A percentile compares a stretch with the other conserved stretches of the same genome.
These are phyloP conservation scores for Emys orbicularis DNA, from an alignment of 2,797 vertebrate genomes.

Conservation along the genomic window DNA sequence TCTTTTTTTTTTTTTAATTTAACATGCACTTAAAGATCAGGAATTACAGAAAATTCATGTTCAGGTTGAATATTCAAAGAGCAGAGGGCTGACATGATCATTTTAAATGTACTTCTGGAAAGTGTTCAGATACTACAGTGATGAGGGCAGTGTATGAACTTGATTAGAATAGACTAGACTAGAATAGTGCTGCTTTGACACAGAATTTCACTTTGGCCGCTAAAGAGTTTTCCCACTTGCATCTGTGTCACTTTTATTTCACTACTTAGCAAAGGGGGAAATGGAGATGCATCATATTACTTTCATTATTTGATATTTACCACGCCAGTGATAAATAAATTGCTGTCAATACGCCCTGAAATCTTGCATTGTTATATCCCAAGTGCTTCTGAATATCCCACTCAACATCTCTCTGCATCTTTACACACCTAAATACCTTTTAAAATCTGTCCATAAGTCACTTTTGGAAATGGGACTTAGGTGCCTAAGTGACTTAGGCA, in stretches of 20 bases:
- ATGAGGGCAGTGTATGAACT: neutral
- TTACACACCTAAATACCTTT: neutral
- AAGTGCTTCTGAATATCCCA: neutral
- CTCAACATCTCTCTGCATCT: neutral
- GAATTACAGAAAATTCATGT: slow-evolving; percentile 22
- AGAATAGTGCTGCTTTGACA: neutral
- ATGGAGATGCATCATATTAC: neutral
- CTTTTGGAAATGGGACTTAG: neutral
- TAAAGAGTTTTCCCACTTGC: neutral
- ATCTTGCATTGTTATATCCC: neutral
- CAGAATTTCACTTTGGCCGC: neutral
- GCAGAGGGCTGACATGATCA: neutral
- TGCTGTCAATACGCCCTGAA: neutral
- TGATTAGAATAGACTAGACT: neutral
- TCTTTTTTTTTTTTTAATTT: slow-evolving; percentile 7
- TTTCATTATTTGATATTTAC: neutral
- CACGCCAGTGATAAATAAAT: neutral
- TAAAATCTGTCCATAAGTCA: neutral
- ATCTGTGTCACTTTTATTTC: neutral
- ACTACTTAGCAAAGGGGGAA: neutral
- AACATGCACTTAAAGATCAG: slow-evolving; percentile 23
- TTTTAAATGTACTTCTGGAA: neutral
- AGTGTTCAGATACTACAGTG: neutral
- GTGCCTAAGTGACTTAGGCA: neutral
- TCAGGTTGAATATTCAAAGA: slow-evolving; percentile 9